Percentiles rank a stretch among this genome's conserved stretches.
phyloP scores from a whole-genome alignment of 2,888 invertebrate genomes.

The Coleophora flavipennella region DNA sequence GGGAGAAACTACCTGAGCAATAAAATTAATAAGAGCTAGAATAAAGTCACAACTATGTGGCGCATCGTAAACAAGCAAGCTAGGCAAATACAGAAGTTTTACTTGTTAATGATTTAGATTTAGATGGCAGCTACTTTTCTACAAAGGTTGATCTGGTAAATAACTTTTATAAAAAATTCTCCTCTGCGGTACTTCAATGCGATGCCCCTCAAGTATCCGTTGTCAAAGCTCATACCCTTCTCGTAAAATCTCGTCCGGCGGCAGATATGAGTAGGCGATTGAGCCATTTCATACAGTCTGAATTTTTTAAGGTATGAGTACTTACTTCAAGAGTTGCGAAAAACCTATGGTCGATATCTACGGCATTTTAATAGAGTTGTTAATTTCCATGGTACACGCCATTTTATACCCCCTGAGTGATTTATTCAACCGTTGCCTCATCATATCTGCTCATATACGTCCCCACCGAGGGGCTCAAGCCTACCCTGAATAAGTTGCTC shows the following conservation, averaged over 20 bases:
- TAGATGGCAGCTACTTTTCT: not conserved
- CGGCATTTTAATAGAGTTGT: conserved; percentile 1
- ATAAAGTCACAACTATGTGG: conserved; percentile 1
- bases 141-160: conserved; percentile 1
- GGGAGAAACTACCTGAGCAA: not conserved
- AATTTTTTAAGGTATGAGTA: not conserved
- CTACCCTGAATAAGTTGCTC: too few relatives aligned
- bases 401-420: not conserved
- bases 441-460: too few relatives aligned
- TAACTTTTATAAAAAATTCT: not conserved
- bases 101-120: too few relatives aligned
- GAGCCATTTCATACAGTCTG: not conserved
- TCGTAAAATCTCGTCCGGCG: not conserved
- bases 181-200: not conserved
- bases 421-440: conserved; percentile 3
- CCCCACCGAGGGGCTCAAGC: too few relatives aligned
- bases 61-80: not conserved
- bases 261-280: conserved; percentile 1
- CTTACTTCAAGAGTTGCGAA: not conserved
- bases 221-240: not conserved
- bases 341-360: conserved; percentile 7
- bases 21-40: not conserved
- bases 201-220: conserved; percentile 1
- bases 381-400: not conserved
- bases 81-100: too few relatives aligned